Conservation (phyloP, 2,888 invertebrate species). For the Belgica antarctica region DNA sequence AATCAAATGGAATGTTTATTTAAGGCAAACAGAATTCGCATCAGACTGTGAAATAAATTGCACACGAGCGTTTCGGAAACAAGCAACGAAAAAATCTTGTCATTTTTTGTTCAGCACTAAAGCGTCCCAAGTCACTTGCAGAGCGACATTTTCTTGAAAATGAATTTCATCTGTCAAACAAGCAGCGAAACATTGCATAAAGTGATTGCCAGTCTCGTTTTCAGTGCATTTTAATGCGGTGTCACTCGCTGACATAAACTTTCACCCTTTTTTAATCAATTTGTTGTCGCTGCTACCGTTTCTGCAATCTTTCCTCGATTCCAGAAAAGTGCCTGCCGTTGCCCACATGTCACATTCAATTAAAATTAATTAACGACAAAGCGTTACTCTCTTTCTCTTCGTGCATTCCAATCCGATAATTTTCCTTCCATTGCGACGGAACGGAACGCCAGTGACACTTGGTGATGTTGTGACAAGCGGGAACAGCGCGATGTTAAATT, state of each 20-base stretch:
- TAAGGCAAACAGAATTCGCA: background rate
- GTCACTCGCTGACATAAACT: too few relatives aligned
- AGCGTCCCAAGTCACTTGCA: background rate
- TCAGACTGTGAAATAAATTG: background rate
- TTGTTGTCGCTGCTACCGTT: background rate
- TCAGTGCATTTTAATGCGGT: background rate
- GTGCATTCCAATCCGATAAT: constrained; percentile 1
- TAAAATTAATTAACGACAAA: constrained; percentile 38
- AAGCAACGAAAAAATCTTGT: background rate
- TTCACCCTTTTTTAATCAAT: constrained; percentile 18
- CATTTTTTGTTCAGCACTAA: background rate
- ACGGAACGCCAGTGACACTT: constrained; percentile 1
- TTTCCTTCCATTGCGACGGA: constrained; percentile 9
- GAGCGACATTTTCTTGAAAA: background rate
- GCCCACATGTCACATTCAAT: constrained; percentile 36
- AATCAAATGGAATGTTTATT: background rate
- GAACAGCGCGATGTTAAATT: background rate
- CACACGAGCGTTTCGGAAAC: too few relatives aligned
- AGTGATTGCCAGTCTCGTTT: constrained; percentile 8
- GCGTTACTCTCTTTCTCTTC: constrained; percentile 17
- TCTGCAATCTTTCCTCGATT: constrained; percentile 17
- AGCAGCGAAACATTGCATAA: constrained; percentile 11
- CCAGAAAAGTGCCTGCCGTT: constrained; percentile 4
- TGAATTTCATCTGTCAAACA: constrained; percentile 12
- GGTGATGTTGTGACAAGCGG: constrained; percentile 13